Conservation (phyloP, 2,888 invertebrate genomes). For the Parasteatoda lunata region DNA sequence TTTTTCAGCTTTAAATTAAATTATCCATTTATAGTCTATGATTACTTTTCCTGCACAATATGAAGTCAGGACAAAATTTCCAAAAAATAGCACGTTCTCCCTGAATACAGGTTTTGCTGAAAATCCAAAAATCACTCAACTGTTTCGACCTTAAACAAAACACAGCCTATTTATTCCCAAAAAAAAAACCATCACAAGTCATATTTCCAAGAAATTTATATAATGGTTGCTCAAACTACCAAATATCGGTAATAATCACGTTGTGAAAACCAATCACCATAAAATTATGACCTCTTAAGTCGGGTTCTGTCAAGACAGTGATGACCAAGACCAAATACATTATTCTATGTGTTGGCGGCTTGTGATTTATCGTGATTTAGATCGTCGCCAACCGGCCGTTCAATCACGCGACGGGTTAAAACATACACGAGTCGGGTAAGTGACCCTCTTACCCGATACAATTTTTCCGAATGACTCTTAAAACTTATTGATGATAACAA, state of each 20-base stretch:
- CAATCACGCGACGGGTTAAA: slow-evolving; percentile 60
- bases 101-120: not conserved
- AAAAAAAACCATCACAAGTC: not conserved
- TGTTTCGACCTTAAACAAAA: slow-evolving; percentile 14
- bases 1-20: too few relatives aligned
- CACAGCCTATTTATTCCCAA: slow-evolving; percentile 1
- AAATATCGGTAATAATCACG: slow-evolving; percentile 13
- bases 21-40: too few relatives aligned
- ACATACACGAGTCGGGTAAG: slow-evolving; percentile 53
- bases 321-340: not conserved
- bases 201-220: too few relatives aligned
- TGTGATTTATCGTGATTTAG: slow-evolving; percentile 23
- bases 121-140: not conserved
- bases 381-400: slow-evolving; percentile 40
- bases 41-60: too few relatives aligned
- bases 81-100: not conserved
- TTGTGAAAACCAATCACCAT: slow-evolving; percentile 39
- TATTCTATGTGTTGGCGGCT: slow-evolving; percentile 22
- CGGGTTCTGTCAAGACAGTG: not conserved
- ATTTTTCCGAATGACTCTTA: slow-evolving; percentile 17
- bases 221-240: slow-evolving; percentile 17
- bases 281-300: slow-evolving; percentile 53
- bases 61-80: not conserved
- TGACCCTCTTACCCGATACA: slow-evolving; percentile 42
- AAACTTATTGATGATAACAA: slow-evolving; percentile 7